These are phyloP conservation scores for Carassius carassius DNA, from an alignment of 2,113 vertebrate genomes.

Conservation along the genomic window DNA sequence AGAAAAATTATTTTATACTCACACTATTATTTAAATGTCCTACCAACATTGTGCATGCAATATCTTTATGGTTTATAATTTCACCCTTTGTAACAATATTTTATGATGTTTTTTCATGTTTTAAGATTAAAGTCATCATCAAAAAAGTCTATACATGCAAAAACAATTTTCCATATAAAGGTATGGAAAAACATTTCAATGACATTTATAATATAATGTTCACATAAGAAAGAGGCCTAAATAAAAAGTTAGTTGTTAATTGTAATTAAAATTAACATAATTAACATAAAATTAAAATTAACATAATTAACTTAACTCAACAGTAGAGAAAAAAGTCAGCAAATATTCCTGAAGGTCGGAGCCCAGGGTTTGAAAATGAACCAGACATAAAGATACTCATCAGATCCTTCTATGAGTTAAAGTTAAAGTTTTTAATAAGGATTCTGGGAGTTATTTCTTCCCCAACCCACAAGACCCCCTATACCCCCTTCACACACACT, in stretches of 20 bases:
- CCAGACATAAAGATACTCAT: conserved; percentile 15
- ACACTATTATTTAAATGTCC: background rate
- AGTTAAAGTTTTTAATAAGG: background rate
- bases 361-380: background rate
- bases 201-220: background rate
- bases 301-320: background rate
- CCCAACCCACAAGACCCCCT: background rate
- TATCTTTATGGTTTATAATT: background rate
- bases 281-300: background rate
- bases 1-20: background rate
- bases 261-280: background rate
- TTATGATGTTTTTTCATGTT: background rate
- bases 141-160: background rate
- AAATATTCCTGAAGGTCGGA: background rate
- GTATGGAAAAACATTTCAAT: background rate
- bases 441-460: conserved; percentile 24
- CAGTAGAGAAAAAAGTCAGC: background rate
- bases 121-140: background rate
- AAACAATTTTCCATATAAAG: background rate
- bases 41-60: background rate
- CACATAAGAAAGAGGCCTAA: background rate
- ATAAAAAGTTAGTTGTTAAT: background rate
- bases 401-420: conserved; percentile 13
- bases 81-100: background rate
- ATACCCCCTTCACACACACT: conserved; percentile 16